phyloP scores from a whole-genome alignment of 2,113 vertebrate species.

The Nanorana parkeri region DNA sequence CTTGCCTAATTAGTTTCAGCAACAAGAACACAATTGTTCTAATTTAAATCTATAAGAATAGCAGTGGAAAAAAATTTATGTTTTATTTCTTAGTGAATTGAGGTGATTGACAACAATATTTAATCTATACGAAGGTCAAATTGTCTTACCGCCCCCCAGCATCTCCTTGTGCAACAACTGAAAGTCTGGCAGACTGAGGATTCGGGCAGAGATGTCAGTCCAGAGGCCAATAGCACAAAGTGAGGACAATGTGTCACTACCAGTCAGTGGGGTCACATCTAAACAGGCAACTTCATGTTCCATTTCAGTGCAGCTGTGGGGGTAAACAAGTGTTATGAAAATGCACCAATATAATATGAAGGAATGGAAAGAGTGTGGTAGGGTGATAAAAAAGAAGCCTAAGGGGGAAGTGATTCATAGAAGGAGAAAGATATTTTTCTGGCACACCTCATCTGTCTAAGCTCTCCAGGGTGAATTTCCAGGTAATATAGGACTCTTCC shows the following conservation, averaged over 20 bases:
- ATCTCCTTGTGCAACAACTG: constrained; percentile 96
- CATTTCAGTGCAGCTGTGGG: constrained; percentile 91
- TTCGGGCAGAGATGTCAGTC: constrained; percentile 96
- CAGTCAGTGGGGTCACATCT: constrained; percentile 94
- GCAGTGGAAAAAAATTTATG: too few relatives aligned
- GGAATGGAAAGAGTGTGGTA: not conserved
- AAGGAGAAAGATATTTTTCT: rapidly evolving
- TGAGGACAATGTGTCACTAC: constrained; percentile 82
- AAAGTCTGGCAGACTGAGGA: constrained; percentile 92
- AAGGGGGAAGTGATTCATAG: rapidly evolving
- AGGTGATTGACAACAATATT: too few relatives aligned
- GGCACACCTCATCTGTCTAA: constrained; percentile 92
- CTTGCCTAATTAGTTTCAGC: too few relatives aligned
- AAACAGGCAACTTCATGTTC: constrained; percentile 97
- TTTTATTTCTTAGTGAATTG: too few relatives aligned
- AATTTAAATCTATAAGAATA: too few relatives aligned
- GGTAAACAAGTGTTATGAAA: not conserved
- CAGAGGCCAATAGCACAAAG: constrained; percentile 96
- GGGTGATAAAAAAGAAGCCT: not conserved
- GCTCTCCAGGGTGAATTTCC: constrained; percentile 91
- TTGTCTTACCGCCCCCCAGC: constrained; percentile 91
- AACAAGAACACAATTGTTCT: too few relatives aligned
- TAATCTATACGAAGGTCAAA: too few relatives aligned
- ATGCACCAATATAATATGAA: too few relatives aligned
- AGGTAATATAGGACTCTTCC: constrained; percentile 93